These are phyloP conservation scores for Sialis lutaria DNA, from an alignment of 2,888 invertebrate species.

Conservation along the genomic window DNA sequence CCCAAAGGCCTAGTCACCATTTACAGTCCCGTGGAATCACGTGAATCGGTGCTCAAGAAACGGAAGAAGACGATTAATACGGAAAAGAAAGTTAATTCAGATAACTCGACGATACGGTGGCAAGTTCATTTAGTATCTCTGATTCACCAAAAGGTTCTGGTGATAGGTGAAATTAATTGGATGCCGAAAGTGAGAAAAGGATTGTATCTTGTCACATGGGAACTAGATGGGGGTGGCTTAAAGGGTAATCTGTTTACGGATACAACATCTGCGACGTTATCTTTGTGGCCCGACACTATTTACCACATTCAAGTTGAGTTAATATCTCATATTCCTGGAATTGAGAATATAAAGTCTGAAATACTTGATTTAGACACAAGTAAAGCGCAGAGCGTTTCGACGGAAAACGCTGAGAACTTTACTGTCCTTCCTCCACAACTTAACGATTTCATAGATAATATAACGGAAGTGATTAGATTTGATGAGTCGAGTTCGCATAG, in stretches of 20 bases:
- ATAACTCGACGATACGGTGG: conserved; percentile 31
- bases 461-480: neutral
- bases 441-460: neutral
- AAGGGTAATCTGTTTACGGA: conserved; percentile 70
- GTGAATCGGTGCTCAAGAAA: conserved; percentile 22
- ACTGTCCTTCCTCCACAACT: neutral
- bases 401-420: conserved; percentile 43
- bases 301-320: conserved; percentile 65
- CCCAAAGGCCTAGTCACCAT: conserved; percentile 53
- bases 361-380: conserved; percentile 48
- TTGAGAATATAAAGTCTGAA: conserved; percentile 43
- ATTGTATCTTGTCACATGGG: conserved; percentile 68
- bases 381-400: conserved; percentile 42
- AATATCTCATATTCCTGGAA: conserved; percentile 41
- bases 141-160: conserved; percentile 52
- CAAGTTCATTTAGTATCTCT: conserved; percentile 49
- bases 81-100: conserved; percentile 31
- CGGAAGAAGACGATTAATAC: conserved; percentile 30
- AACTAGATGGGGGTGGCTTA: conserved; percentile 64
- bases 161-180: conserved; percentile 58
- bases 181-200: conserved; percentile 44
- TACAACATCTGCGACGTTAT: conserved; percentile 59
- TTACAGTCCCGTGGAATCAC: conserved; percentile 45
- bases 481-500: neutral
- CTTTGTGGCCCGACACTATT: conserved; percentile 63